Evolutionary conservation across 1,140 invertebrate genomes (phyloP), one percentile per base, ranked within the genome.

Genomic region (Solenopsis fugax): DNA sequence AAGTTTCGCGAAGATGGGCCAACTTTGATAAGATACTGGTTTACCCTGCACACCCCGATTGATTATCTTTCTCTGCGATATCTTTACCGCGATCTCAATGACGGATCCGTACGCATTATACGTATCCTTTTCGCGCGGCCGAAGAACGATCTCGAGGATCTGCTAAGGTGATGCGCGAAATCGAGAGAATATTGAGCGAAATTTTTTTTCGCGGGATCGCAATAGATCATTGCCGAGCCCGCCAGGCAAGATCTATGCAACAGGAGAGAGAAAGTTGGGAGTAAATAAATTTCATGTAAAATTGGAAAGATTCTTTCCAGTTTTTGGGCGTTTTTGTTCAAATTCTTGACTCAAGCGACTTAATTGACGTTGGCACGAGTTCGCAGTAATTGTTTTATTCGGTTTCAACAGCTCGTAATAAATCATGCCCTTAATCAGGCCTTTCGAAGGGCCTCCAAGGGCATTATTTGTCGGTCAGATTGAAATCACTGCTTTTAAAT

Each of bases 21-120:
- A 95, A 95, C 92, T 95, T 95, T 94, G 93, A 95, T 95, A 95
- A 94, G 94, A 94, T 95, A 95, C 92, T 92, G 92, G 93, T 93
- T 94, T 94, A 93, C 93, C 90, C 93, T 93, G 88, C 78, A 29
- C 58, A 89, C 85, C 92, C 89, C 93, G 93, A 94, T 95, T 95
- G 94, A 95, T 94, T 95, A 94, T 94, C 93, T 94, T 93, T 92
- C 91, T 86, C 81, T 80, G 87, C 52, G 78, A 78, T 90, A 81
- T 54, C 50, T 58, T 58, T 21, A 13, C n/a, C 52, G 29, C 41
- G 54, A 67, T 50, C n/a, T 60, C 69, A n/a, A 60, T 72, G 64
- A 56, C 29, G 34, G 45, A 62, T 75, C 24, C 69, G 37, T 62
- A 56, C 67, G 13, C 29, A 24, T 10, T 75, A 34, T 48, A 18